Evolutionary conservation across 2,797 vertebrate species (phyloP).

Genomic region (Centropyge bicolor): DNA sequence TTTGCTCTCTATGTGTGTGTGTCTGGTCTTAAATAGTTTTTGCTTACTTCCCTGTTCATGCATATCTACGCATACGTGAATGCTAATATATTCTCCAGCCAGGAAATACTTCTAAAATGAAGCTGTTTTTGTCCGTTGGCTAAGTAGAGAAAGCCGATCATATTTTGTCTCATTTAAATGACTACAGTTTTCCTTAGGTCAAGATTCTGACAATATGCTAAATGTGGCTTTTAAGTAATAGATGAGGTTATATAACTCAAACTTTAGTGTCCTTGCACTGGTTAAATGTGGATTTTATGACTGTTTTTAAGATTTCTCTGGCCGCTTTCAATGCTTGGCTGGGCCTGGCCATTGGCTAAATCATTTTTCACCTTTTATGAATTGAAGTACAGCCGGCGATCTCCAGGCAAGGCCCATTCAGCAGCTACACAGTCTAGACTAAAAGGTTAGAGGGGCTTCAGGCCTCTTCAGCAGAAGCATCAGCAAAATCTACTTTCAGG

Average conservation of each 20-base stretch:
- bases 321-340: conserved; percentile 52
- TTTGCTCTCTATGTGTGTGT: conserved; percentile 12
- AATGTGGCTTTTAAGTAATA: conserved; percentile 52
- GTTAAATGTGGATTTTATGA: conserved; percentile 54
- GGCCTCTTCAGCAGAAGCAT: conserved; percentile 9
- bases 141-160: conserved; percentile 30
- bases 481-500: conserved; percentile 24
- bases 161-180: conserved; percentile 48
- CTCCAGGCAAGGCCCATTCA: conserved; percentile 25
- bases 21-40: conserved; percentile 20
- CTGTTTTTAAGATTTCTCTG: conserved; percentile 52
- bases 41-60: conserved; percentile 15
- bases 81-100: conserved; percentile 34
- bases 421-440: conserved; percentile 6
- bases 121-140: conserved; percentile 34
- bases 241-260: conserved; percentile 48
- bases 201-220: conserved; percentile 50
- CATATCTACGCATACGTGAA: conserved; percentile 49
- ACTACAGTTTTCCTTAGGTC: conserved; percentile 39
- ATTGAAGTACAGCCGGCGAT: conserved; percentile 36
- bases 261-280: conserved; percentile 46
- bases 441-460: conserved; percentile 29
- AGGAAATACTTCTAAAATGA: conserved; percentile 35
- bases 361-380: conserved; percentile 58
- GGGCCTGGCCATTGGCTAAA: conserved; percentile 45